Evolutionary conservation across 2,888 invertebrate species (phyloP).

Genomic region (Pteria penguin): DNA sequence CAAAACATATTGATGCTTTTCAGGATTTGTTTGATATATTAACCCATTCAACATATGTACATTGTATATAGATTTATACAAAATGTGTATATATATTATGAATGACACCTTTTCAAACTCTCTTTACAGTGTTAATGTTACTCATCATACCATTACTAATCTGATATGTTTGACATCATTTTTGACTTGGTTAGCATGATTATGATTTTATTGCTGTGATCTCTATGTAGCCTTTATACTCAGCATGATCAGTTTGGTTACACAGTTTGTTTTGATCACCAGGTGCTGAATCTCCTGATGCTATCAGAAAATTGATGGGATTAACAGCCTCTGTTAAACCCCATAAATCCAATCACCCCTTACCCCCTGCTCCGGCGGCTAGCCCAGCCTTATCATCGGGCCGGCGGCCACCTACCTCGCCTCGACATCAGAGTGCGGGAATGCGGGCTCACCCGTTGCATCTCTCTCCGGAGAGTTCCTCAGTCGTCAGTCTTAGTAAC

Average conservation of each 20-base stretch:
- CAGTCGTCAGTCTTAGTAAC: slow-evolving; percentile 94
- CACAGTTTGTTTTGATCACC: slow-evolving; percentile 36
- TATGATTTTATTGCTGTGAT: background rate
- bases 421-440: slow-evolving; percentile 80
- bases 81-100: no score
- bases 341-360: slow-evolving; percentile 75
- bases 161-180: background rate
- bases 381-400: slow-evolving; percentile 81
- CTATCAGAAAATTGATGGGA: slow-evolving; percentile 95
- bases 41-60: no score
- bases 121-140: no score
- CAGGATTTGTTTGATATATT: no score
- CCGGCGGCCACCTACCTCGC: slow-evolving; percentile 92
- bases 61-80: no score
- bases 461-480: slow-evolving; percentile 95
- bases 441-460: slow-evolving; percentile 84
- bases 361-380: slow-evolving; percentile 58
- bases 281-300: slow-evolving; percentile 97
- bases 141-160: no score
- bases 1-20: no score
- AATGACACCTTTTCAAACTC: no score
- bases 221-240: no score
- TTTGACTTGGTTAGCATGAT: background rate
- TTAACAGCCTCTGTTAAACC: slow-evolving; percentile 83
- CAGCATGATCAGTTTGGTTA: background rate